Evolutionary conservation across 2,888 invertebrate genomes (phyloP).

Genomic region (Pachliopta kotzebuea): DNA sequence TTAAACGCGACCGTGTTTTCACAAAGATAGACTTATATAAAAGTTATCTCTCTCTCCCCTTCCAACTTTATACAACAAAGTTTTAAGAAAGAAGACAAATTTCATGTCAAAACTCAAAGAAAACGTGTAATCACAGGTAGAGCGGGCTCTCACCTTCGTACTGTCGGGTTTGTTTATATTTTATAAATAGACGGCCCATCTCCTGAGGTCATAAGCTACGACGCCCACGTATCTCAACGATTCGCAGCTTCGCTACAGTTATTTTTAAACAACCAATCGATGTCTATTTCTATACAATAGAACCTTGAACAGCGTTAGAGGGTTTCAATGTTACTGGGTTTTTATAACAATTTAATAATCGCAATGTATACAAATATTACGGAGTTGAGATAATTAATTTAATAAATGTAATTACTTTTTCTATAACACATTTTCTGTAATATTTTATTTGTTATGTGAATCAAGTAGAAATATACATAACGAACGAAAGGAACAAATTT

Average conservation of each 20-base stretch:
- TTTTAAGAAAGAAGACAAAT: not conserved
- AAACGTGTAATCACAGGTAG: not conserved
- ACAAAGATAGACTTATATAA: too few species aligned
- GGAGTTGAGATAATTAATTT: too few species aligned
- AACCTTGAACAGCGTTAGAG: constrained; percentile 38
- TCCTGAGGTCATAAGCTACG: constrained; percentile 45
- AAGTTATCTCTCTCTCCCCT: too few species aligned
- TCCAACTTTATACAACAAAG: too few species aligned
- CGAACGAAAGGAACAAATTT: too few species aligned
- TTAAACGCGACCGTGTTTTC: too few species aligned
- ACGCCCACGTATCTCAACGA: constrained; percentile 54
- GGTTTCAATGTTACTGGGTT: constrained; percentile 21
- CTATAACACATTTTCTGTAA: too few species aligned
- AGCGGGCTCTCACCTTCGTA: not conserved
- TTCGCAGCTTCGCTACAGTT: constrained; percentile 37
- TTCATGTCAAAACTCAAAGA: not conserved
- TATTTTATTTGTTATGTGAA: too few species aligned
- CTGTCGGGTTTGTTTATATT: constrained; percentile 33
- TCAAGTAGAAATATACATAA: too few species aligned
- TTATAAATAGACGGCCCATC: constrained; percentile 45
- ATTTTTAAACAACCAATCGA: constrained; percentile 49
- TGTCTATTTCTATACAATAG: constrained; percentile 41
- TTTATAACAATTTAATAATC: constrained; percentile 12
- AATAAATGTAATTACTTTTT: too few species aligned
- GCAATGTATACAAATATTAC: not conserved